These are phyloP conservation scores for Zalophus californianus DNA, from an alignment of 2,797 vertebrate species.

Conservation along the genomic window DNA sequence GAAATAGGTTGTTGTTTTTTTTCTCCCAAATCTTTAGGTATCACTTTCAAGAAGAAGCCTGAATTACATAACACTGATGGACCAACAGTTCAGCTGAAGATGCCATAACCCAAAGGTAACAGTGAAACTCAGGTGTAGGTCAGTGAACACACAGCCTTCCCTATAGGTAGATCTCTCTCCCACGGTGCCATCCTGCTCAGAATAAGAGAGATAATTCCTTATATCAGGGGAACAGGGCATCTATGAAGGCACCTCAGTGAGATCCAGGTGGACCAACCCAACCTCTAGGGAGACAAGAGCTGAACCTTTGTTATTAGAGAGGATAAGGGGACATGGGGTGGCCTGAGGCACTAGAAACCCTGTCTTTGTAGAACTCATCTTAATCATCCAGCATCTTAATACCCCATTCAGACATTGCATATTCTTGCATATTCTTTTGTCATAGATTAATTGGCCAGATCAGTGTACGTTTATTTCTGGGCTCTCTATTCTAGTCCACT, in stretches of 20 bases:
- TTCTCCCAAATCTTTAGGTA: no score
- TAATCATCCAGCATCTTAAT: background rate
- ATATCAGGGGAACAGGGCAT: background rate
- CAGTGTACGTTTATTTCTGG: background rate
- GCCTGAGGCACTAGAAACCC: background rate
- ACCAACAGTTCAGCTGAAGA: background rate
- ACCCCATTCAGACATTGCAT: background rate
- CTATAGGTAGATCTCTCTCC: background rate
- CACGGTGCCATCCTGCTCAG: no score
- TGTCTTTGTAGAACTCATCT: background rate
- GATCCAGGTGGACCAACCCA: no score
- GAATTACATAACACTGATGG: background rate
- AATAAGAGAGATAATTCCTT: background rate
- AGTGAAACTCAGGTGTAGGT: background rate
- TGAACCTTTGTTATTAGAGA: background rate
- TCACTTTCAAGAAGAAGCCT: background rate
- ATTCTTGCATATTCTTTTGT: background rate
- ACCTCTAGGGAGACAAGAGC: background rate
- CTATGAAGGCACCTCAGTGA: background rate
- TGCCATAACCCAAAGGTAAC: background rate
- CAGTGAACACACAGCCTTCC: background rate
- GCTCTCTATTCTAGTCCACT: no score
- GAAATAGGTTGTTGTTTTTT: background rate
- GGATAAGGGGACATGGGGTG: rapidly evolving
- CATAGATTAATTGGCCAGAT: background rate